These are phyloP conservation scores for Drosophila kokeensis DNA, from an alignment of 2,888 invertebrate species.

Conservation along the genomic window DNA sequence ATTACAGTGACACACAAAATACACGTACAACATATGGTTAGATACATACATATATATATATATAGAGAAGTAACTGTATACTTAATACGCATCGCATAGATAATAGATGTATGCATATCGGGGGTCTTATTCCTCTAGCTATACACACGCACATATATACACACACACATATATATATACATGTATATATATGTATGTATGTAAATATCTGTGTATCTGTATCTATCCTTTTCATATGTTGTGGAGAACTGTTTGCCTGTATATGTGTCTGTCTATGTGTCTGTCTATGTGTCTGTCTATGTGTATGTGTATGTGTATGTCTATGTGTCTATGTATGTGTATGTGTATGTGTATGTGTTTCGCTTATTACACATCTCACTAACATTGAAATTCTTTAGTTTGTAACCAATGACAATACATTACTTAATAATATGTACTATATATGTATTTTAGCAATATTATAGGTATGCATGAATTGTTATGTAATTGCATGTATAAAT, in stretches of 20 bases:
- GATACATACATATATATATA: slow-evolving; percentile 29
- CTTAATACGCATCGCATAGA: slow-evolving; percentile 14
- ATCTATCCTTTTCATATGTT: slow-evolving; percentile 15
- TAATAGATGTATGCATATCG: no score
- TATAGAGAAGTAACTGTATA: slow-evolving; percentile 34
- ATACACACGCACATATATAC: neutral
- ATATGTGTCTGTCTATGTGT: neutral
- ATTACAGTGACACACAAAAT: slow-evolving; percentile 67
- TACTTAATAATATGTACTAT: slow-evolving; percentile 34
- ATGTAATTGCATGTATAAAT: slow-evolving; percentile 26
- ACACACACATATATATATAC: neutral
- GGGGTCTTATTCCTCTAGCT: slow-evolving; percentile 18
- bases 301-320: neutral
- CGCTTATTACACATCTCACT: slow-evolving; percentile 9
- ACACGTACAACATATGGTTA: slow-evolving; percentile 53
- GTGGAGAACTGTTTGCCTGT: slow-evolving; percentile 13
- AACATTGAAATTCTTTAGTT: slow-evolving; percentile 23
- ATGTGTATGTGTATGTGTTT: neutral
- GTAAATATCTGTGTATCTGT: slow-evolving; percentile 2
- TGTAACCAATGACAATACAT: slow-evolving; percentile 43
- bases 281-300: neutral
- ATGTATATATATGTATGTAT: neutral
- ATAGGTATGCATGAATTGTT: slow-evolving; percentile 21
- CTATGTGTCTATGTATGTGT: neutral
- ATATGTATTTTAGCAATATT: slow-evolving; percentile 25